Conservation (phyloP, 2,113 vertebrate species). For the Dicrurus megarhynchus region DNA sequence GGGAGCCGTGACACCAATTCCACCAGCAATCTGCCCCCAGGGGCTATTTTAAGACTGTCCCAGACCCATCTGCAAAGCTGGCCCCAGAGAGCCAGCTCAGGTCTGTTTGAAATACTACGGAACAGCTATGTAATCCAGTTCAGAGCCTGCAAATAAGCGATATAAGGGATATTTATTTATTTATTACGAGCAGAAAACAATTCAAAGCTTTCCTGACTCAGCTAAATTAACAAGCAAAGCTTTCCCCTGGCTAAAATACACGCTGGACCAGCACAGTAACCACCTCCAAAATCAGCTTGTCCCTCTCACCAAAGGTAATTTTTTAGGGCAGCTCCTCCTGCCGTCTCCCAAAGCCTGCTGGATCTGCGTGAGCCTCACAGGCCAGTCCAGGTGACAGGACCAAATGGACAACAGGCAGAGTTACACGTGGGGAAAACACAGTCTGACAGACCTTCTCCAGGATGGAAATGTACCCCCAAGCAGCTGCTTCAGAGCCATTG, state of each 20-base stretch:
- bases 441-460: not conserved
- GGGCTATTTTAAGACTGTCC: not conserved
- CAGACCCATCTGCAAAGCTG: not conserved
- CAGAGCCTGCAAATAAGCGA: accelerated
- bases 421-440: accelerated
- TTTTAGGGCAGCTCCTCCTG: not conserved
- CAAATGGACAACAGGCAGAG: not conserved
- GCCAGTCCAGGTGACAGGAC: not conserved
- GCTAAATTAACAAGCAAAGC: not conserved
- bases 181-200: not conserved
- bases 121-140: accelerated
- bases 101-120: not conserved
- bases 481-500: not conserved
- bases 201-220: not conserved
- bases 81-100: not conserved
- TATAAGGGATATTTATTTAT: not conserved
- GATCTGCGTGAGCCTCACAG: accelerated
- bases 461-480: not conserved
- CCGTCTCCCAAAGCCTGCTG: not conserved
- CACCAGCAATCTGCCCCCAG: not conserved
- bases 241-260: not conserved
- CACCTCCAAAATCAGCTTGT: not conserved
- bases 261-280: not conserved
- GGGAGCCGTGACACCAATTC: not conserved
- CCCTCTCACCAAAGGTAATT: not conserved